Percentiles rank a stretch among this genome's conserved stretches.
Evolutionary conservation across 1,140 invertebrate genomes (phyloP).

Genomic region (Cydia amplana): DNA sequence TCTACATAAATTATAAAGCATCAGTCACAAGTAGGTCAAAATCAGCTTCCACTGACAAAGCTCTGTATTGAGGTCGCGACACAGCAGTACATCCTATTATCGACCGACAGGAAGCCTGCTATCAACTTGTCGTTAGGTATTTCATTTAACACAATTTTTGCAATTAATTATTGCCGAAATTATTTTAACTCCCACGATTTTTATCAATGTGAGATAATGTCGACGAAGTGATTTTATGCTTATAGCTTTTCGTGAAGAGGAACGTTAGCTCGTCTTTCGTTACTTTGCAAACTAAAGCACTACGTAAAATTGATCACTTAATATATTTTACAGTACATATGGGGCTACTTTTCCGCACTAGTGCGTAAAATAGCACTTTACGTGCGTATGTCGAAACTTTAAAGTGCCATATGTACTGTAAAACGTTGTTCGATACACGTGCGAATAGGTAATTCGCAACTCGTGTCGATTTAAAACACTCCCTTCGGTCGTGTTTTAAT

Average conservation of each 20-base stretch:
- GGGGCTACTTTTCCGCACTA: too few species aligned
- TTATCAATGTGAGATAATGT: slow-evolving; percentile 38
- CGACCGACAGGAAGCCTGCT: slow-evolving; percentile 64
- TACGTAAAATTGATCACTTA: not conserved
- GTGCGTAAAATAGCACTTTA: too few species aligned
- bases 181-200: slow-evolving; percentile 65
- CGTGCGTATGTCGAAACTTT: too few species aligned
- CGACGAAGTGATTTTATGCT: not conserved
- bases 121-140: slow-evolving; percentile 74
- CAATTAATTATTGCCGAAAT: slow-evolving; percentile 78
- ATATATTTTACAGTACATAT: not conserved
- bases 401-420: too few species aligned
- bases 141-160: slow-evolving; percentile 71
- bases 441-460: too few species aligned
- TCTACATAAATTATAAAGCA: slow-evolving; percentile 4
- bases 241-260: not conserved
- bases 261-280: not conserved
- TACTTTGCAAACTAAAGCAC: not conserved
- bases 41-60: slow-evolving; percentile 75
- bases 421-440: too few species aligned
- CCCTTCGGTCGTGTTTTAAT: too few species aligned
- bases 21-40: slow-evolving; percentile 69
- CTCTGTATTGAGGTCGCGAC: slow-evolving; percentile 72
- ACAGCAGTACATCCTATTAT: slow-evolving; percentile 67
- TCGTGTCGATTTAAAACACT: too few species aligned